Evolutionary conservation across 2,888 invertebrate species (phyloP).

Genomic region (Iselma pallidipennis): DNA sequence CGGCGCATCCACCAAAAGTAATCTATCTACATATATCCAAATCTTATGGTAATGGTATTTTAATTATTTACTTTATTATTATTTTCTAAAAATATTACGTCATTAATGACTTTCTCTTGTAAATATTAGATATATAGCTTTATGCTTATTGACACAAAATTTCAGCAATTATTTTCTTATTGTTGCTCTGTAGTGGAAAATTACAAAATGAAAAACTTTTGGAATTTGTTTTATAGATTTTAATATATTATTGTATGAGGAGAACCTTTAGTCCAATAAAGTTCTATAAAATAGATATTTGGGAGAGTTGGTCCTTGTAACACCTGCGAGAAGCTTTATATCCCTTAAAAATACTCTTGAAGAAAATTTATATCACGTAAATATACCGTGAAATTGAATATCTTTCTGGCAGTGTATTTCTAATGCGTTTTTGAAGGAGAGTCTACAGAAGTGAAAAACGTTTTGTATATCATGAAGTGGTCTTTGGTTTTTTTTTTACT

Average conservation of each 20-base stretch:
- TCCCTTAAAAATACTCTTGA: slow-evolving; percentile 34
- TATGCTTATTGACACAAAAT: too few relatives aligned
- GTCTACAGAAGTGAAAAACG: slow-evolving; percentile 25
- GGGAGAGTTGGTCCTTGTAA: slow-evolving; percentile 32
- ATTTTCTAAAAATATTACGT: too few relatives aligned
- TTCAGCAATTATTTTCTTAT: too few relatives aligned
- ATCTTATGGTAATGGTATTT: too few relatives aligned
- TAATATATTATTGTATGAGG: slow-evolving; percentile 2
- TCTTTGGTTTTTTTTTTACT: slow-evolving; percentile 21
- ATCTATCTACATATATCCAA: too few relatives aligned
- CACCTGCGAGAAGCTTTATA: slow-evolving; percentile 41
- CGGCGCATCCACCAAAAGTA: background rate
- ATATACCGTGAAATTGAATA: slow-evolving; percentile 44
- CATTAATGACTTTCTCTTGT: too few relatives aligned
- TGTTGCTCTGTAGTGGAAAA: too few relatives aligned
- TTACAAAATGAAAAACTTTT: too few relatives aligned
- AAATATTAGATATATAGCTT: too few relatives aligned
- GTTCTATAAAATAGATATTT: slow-evolving; percentile 26
- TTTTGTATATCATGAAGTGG: slow-evolving; percentile 17
- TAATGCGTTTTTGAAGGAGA: slow-evolving; percentile 32
- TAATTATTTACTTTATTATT: too few relatives aligned
- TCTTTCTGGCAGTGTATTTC: slow-evolving; percentile 38
- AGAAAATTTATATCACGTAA: slow-evolving; percentile 42
- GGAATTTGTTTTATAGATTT: background rate
- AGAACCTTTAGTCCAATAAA: background rate